Conservation (phyloP, 2,113 vertebrate genomes). For the Barnardius zonarius region DNA sequence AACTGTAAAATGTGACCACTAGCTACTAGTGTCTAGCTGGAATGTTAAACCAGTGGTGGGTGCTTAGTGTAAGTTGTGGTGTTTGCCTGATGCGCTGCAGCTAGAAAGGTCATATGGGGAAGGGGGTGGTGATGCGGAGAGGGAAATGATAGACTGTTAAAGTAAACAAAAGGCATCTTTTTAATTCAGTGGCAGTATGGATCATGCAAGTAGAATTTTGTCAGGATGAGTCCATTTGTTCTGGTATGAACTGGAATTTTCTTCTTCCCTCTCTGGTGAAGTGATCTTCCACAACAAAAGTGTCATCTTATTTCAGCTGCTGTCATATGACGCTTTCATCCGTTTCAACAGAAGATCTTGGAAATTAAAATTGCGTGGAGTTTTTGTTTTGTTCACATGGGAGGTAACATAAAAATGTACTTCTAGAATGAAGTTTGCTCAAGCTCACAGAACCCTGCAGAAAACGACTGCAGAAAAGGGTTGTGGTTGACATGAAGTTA, state of each 20-base stretch:
- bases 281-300: neutral
- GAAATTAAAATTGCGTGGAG: neutral
- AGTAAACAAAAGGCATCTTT: neutral
- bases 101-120: neutral
- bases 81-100: neutral
- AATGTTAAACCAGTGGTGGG: neutral
- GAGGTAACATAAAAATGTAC: neutral
- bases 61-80: neutral
- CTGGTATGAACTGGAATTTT: neutral
- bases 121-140: neutral
- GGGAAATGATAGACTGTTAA: too few relatives aligned
- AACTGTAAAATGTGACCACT: neutral
- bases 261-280: neutral
- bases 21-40: neutral
- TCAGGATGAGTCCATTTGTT: neutral
- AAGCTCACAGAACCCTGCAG: neutral
- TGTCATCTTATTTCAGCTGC: neutral
- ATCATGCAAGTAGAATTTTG: neutral
- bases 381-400: neutral
- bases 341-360: neutral
- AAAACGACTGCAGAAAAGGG: neutral
- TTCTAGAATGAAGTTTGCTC: neutral
- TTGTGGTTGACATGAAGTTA: neutral
- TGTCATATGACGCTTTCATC: neutral
- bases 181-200: neutral